Percentiles rank a stretch among this genome's conserved stretches.
phyloP scores from a whole-genome alignment of 2,888 invertebrate genomes.

The Polyommatus icarus region DNA sequence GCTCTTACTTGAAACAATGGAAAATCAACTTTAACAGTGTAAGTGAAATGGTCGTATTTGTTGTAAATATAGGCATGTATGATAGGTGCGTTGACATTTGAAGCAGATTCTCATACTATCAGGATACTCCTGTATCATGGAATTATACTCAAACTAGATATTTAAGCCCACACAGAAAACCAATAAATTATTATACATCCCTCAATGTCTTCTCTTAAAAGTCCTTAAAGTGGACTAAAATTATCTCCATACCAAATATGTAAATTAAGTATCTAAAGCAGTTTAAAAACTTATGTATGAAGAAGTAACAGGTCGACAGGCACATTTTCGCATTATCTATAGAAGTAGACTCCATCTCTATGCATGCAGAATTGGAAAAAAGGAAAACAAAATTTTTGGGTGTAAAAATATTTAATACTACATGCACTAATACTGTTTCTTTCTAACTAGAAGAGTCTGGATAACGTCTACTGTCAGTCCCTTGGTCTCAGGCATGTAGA shows the following conservation, averaged over 20 bases:
- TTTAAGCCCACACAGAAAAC: no score
- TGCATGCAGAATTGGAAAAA: no score
- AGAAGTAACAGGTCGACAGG: no score
- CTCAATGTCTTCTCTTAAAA: no score
- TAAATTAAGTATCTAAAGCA: no score
- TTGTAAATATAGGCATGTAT: not conserved
- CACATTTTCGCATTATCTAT: no score
- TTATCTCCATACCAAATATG: no score
- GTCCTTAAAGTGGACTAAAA: no score
- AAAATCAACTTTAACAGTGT: not conserved
- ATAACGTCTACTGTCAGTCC: constrained; percentile 56
- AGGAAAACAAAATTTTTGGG: no score
- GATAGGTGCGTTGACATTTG: not conserved
- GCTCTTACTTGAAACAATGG: not conserved
- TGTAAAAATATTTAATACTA: not conserved
- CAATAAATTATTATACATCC: not conserved
- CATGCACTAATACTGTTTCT: not conserved
- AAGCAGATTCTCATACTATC: not conserved
- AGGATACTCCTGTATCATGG: not conserved
- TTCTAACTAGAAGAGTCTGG: constrained; percentile 49
- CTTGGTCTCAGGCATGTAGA: constrained; percentile 57
- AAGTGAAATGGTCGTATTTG: not conserved
- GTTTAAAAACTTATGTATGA: no score
- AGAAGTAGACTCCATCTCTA: no score
- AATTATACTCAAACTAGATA: not conserved